Base-by-base conservation (phyloP, 2,888 invertebrate species). In the Eudasyphora cyanicolor region DNA sequence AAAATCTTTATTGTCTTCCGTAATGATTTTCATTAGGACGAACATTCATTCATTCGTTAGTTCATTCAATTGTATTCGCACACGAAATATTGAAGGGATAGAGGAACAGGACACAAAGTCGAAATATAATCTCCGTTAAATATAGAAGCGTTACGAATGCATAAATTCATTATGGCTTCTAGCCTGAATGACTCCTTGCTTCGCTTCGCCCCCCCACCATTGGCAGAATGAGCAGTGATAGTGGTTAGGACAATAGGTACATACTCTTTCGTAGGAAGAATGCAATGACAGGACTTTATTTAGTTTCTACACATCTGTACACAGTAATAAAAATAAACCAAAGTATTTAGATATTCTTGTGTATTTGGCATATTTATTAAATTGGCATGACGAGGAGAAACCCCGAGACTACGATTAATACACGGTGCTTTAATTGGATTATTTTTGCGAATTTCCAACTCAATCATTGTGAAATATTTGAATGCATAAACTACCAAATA, bases 1-100 rank as follows among this genome's bases (percentile, higher is more conserved):
- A 17, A 10, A 74, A 21, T 38, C 45, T 57, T 69, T 70, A 70
- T 75, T 75, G 69, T 70, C 35, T 17, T 49, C 38, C 54, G 19
- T 76, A 76, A 81, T 71, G 64, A 76, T 57, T 79, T 81, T 81
- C 71, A 73, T 71, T 76, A 67, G 49, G 49, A 51, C 54, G 35
- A 51, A n/a, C 38, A 73, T 49, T 49, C 38, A 71, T n/a, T 17
- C 19, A 2, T 14, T n/a, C 57, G 12, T 12, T n/a, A 29, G 32
- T 60, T n/a, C 60, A 29, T 60, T 5, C 60, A 60, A 1, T 57
- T 57, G 32, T 54, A n/a, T n/a, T n/a, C n/a, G n/a, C n/a, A 17
- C 14, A 70, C 35, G 45, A 29, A n/a, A 38, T 71, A 76, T 67
- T 81, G 45, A 77, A 82, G 69, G 42, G 27, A 51, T 51, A 42